A percentile compares a stretch with the other conserved stretches of the same genome.
phyloP scores from a whole-genome alignment of 2,113 vertebrate species.

The Pangasianodon gigas region DNA sequence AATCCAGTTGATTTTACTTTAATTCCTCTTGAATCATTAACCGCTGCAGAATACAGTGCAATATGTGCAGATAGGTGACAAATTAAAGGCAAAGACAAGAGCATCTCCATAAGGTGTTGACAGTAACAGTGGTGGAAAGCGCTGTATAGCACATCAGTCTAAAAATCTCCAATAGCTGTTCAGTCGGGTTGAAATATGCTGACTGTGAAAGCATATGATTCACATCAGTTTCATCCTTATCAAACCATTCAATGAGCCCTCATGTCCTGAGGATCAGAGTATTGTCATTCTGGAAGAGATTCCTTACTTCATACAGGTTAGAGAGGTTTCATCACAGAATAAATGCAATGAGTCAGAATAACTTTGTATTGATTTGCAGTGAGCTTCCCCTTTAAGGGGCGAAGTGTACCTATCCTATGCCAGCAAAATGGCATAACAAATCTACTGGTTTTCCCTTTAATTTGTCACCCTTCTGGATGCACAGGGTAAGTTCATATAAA shows the following conservation, averaged over 20 bases:
- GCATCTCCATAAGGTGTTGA: background rate
- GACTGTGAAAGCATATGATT: background rate
- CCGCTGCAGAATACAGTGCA: background rate
- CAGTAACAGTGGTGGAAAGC: background rate
- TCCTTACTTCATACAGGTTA: background rate
- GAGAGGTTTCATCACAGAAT: background rate
- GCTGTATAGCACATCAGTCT: background rate
- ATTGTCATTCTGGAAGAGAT: background rate
- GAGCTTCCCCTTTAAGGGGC: too few species aligned
- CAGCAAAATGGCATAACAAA: too few species aligned
- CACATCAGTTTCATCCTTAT: too few species aligned
- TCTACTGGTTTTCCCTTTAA: too few species aligned
- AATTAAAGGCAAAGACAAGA: background rate
- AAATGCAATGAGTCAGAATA: background rate
- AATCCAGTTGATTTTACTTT: conserved; percentile 19
- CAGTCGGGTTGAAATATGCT: background rate
- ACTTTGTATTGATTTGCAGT: too few species aligned
- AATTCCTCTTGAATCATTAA: background rate
- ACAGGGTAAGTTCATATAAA: too few species aligned
- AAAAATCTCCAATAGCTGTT: background rate
- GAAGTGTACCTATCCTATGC: too few species aligned
- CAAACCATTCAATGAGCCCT: background rate
- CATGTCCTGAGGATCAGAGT: background rate
- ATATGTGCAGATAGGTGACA: background rate
- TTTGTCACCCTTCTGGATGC: too few species aligned